Evolutionary conservation across 2,797 vertebrate species (phyloP).

Genomic region (Hylomyscus alleni): DNA sequence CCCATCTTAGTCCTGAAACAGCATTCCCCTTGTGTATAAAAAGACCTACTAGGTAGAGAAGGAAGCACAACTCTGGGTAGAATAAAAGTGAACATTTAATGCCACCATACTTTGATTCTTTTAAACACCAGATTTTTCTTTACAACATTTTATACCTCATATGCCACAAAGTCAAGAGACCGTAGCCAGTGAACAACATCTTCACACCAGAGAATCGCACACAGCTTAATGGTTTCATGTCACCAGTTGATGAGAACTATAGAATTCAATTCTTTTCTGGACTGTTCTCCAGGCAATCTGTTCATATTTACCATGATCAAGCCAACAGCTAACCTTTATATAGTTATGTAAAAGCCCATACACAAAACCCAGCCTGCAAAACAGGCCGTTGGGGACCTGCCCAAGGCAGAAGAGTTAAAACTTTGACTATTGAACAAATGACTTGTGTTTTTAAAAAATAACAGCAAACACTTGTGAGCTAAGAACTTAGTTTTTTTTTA

Average conservation of each 20-base stretch:
- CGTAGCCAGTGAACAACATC: conserved; percentile 88
- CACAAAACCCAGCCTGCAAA: conserved; percentile 31
- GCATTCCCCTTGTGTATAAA: neutral
- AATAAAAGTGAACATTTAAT: conserved; percentile 92
- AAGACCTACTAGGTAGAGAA: conserved; percentile 42
- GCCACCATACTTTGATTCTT: conserved; percentile 89
- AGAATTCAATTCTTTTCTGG: conserved; percentile 23
- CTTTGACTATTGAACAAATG: conserved; percentile 24
- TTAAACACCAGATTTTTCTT: conserved; percentile 89
- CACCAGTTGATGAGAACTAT: conserved; percentile 65
- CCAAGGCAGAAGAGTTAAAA: conserved; percentile 25
- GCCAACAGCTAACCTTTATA: conserved; percentile 53
- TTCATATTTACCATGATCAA: conserved; percentile 44
- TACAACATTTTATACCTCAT: conserved; percentile 90
- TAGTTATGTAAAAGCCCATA: conserved; percentile 40
- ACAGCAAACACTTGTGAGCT: conserved; percentile 61
- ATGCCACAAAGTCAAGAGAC: conserved; percentile 88
- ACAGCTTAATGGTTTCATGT: conserved; percentile 84
- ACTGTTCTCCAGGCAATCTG: conserved; percentile 62
- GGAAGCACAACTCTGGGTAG: conserved; percentile 82
- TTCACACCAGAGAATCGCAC: conserved; percentile 88
- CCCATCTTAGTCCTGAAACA: rapidly evolving
- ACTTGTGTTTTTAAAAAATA: neutral
- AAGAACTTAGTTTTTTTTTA: conserved; percentile 41
- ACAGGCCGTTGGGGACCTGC: conserved; percentile 26